Conservation (phyloP, 2,888 invertebrate species). For the Trissolcus brochymenae region DNA sequence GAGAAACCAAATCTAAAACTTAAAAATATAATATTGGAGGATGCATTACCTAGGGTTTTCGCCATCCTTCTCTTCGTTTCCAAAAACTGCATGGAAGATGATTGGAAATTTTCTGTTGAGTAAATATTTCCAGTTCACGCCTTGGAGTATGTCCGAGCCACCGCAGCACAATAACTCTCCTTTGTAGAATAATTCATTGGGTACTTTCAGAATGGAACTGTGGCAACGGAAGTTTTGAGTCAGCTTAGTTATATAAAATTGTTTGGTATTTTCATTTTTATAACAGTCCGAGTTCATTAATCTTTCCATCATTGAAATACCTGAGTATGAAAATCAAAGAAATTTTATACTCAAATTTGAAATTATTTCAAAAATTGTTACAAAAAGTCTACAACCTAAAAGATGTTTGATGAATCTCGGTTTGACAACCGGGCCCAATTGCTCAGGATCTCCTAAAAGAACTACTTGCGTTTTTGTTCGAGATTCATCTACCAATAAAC, state of each 20-base stretch:
- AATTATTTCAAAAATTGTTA: background rate
- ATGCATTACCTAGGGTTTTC: constrained; percentile 68
- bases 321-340: constrained; percentile 68
- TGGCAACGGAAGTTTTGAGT: constrained; percentile 86
- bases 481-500: constrained; percentile 45
- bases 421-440: constrained; percentile 82
- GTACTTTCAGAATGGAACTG: constrained; percentile 80
- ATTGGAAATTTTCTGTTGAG: constrained; percentile 78
- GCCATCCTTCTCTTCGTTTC: constrained; percentile 78
- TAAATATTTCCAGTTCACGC: constrained; percentile 74
- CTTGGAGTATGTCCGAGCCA: constrained; percentile 60
- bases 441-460: constrained; percentile 85
- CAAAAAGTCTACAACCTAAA: constrained; percentile 69
- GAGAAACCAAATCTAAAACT: too few relatives aligned
- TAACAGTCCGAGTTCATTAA: constrained; percentile 78
- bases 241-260: constrained; percentile 84
- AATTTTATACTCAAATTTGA: background rate
- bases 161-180: constrained; percentile 73
- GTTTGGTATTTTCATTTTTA: constrained; percentile 73
- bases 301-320: constrained; percentile 83
- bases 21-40: too few relatives aligned
- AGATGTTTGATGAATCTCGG: constrained; percentile 74
- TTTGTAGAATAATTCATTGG: constrained; percentile 85
- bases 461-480: constrained; percentile 78
- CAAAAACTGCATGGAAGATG: constrained; percentile 80